Conservation (phyloP, 2,888 invertebrate genomes). For the Spilarctia lutea region DNA sequence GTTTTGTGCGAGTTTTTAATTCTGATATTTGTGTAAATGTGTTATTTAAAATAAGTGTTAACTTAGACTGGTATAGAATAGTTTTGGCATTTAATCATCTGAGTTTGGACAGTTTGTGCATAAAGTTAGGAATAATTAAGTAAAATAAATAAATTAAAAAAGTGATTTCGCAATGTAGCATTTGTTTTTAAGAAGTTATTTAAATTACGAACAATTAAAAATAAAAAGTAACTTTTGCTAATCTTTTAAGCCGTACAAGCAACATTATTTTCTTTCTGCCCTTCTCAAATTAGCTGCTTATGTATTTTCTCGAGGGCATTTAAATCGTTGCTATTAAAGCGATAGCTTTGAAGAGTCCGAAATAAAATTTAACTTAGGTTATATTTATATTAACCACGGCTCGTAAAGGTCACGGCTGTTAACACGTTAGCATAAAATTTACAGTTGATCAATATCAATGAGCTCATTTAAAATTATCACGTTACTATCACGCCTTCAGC, state of each 20-base stretch:
- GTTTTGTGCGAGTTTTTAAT: too few species aligned
- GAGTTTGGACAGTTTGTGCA: too few species aligned
- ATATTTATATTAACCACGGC: conserved; percentile 15
- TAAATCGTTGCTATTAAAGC: conserved; percentile 18
- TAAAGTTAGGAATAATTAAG: too few species aligned
- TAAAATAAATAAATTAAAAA: too few species aligned
- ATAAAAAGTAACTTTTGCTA: not conserved
- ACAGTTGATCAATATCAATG: conserved; percentile 43
- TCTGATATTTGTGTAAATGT: too few species aligned
- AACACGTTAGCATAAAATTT: conserved; percentile 31
- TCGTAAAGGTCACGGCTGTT: conserved; percentile 38
- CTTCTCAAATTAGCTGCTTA: conserved; percentile 10
- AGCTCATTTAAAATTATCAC: conserved; percentile 35
- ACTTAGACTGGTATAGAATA: too few species aligned
- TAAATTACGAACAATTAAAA: too few species aligned
- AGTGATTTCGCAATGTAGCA: too few species aligned
- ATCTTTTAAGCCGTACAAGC: not conserved
- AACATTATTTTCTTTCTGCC: conserved; percentile 3
- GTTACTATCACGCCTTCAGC: conserved; percentile 33
- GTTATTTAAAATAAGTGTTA: too few species aligned
- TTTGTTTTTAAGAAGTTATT: too few species aligned
- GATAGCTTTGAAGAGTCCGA: conserved; percentile 23
- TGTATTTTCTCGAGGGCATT: conserved; percentile 7
- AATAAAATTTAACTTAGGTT: conserved; percentile 28
- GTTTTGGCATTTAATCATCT: too few species aligned